These are phyloP conservation scores for Campaea margaritaria DNA, from an alignment of 2,888 invertebrate species.

Conservation along the genomic window DNA sequence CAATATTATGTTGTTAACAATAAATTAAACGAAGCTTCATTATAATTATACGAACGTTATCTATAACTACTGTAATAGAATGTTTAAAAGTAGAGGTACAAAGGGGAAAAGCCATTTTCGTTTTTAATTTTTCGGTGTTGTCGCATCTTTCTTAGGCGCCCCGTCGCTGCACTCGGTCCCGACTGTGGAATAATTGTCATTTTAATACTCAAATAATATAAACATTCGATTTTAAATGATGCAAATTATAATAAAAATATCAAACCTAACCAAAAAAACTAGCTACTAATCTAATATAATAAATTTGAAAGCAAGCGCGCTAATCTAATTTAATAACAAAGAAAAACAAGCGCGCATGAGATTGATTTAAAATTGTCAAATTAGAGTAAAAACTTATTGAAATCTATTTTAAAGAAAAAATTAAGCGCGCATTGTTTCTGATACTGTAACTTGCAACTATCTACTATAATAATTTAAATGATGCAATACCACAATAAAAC, in stretches of 20 bases:
- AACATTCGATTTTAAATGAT: neutral
- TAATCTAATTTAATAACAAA: neutral
- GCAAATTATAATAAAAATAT: slow-evolving; percentile 10
- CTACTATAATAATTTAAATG: too few relatives aligned
- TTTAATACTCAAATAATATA: slow-evolving; percentile 1
- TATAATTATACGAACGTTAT: slow-evolving; percentile 40
- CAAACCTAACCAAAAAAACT: too few relatives aligned
- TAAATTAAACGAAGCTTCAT: slow-evolving; percentile 41
- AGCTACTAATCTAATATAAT: too few relatives aligned
- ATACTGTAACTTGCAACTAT: too few relatives aligned
- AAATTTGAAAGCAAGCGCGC: too few relatives aligned
- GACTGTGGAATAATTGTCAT: slow-evolving; percentile 59
- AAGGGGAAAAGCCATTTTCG: slow-evolving; percentile 28
- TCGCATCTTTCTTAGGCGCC: slow-evolving; percentile 46
- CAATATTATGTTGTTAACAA: slow-evolving; percentile 45
- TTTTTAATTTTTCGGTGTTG: slow-evolving; percentile 47
- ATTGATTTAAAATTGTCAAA: slow-evolving; percentile 3
- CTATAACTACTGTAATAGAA: slow-evolving; percentile 32
- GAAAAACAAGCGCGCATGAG: neutral
- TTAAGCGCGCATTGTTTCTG: too few relatives aligned
- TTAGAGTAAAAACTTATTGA: slow-evolving; percentile 1
- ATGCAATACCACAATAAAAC: too few relatives aligned
- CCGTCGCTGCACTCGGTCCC: slow-evolving; percentile 78
- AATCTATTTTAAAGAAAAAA: too few relatives aligned
- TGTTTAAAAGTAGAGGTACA: slow-evolving; percentile 17